Conservation (phyloP, 2,797 vertebrate species). For the Bradypus variegatus region DNA sequence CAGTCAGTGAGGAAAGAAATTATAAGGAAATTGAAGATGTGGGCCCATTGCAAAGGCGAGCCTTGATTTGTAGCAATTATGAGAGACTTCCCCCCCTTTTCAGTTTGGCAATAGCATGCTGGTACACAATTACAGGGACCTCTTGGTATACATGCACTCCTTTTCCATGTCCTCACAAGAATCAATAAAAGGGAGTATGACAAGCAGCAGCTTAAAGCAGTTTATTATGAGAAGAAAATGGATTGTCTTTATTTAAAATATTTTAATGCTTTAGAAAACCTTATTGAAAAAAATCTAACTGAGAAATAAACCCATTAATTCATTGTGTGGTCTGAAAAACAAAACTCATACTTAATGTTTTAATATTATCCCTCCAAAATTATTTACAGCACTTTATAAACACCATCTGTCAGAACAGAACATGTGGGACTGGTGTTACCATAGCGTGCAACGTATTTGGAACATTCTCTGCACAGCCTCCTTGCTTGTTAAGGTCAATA, state of each 20-base stretch:
- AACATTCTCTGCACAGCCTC: conserved; percentile 63
- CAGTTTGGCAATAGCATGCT: not conserved
- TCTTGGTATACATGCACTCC: accelerated
- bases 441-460: conserved; percentile 62
- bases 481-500: conserved; percentile 67
- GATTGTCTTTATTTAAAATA: conserved; percentile 61
- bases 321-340: conserved; percentile 58
- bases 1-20: not conserved
- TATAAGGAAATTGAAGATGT: not conserved
- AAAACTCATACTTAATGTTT: conserved; percentile 60
- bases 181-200: not conserved
- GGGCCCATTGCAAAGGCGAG: not conserved
- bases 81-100: not conserved
- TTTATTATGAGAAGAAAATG: conserved; percentile 56
- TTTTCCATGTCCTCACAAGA: not conserved
- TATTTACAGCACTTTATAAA: conserved; percentile 63
- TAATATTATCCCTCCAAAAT: conserved; percentile 60
- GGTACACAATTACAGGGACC: accelerated
- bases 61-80: not conserved
- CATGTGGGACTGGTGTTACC: conserved; percentile 54
- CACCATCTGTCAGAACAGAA: conserved; percentile 61
- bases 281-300: conserved; percentile 44
- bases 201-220: not conserved
- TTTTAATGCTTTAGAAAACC: conserved; percentile 61
- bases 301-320: conserved; percentile 50